Evolutionary conservation across 2,113 vertebrate species (phyloP), one percentile per base, ranked within the genome.

Genomic region (Campylomormyrus numenius): DNA sequence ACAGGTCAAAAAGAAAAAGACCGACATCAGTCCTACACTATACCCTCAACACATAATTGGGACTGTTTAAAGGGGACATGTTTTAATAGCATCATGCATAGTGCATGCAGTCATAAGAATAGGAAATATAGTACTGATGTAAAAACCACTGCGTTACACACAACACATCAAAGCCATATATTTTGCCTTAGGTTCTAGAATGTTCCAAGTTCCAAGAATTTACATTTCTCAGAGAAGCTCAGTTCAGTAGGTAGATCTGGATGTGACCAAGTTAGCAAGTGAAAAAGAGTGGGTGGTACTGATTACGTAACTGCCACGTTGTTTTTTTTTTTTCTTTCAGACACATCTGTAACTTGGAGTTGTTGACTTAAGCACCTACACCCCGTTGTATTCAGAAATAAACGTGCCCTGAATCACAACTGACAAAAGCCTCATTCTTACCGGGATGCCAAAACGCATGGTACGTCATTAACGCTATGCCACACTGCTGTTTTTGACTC

Each of bases 261-360:
- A 85, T 85, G 83, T n/a, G 46, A 49, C 83, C n/a, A 85, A 85
- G 24, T 85, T 49, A 49, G 83, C 42, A 21, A 49, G 21, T 27
- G 24, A 85, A 85, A 45, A n/a, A 5, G 83, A 48, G 83, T 85
- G 83, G 46, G 83, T 13, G 83, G 24, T 11, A 85, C 6, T 0
- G 3, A 85, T 49, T 49, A 46, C 45, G 49, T 49, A 85, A 85
- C 42, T 62, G 6, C n/a, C 15, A 84, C 5, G 17, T 3, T 31
- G 62, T 39, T 17, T 35, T 35, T 35, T 74, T 74, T 70, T 31
- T 13, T 70, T 31, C 15, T 77, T 27, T 27, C 17, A 21, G 17
- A 49, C 46, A 85, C 83, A 85, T 85, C 83, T 85, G 46, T 27
- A 85, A 85, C 45, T 85, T n/a, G n/a, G n/a, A 49, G 45, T 42